Evolutionary conservation across 1,140 invertebrate genomes (phyloP).

Genomic region (Gonioctena quinquepunctata): DNA sequence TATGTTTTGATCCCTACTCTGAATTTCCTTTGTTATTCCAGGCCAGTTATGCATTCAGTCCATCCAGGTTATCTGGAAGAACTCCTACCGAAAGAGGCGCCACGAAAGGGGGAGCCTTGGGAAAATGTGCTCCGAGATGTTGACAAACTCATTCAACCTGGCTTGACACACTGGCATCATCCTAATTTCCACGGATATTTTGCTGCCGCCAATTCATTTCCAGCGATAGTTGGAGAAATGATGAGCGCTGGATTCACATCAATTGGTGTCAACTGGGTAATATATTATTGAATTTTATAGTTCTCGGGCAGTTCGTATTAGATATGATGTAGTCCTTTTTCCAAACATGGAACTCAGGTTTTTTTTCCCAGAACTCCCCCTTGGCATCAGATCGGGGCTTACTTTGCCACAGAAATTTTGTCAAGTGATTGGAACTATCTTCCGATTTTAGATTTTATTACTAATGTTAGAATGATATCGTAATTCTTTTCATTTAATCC

Average conservation of each 20-base stretch:
- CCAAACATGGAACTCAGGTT: no score
- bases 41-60: constrained; percentile 52
- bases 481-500: no score
- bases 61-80: constrained; percentile 78
- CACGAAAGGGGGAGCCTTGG: constrained; percentile 79
- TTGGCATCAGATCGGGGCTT: no score
- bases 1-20: no score
- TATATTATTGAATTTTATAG: no score
- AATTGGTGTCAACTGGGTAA: constrained; percentile 36
- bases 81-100: constrained; percentile 75
- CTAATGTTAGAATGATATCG: no score
- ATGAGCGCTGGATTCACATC: constrained; percentile 56
- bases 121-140: constrained; percentile 80
- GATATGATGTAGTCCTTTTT: no score
- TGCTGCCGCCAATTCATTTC: constrained; percentile 83
- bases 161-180: constrained; percentile 92
- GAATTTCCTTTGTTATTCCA: not conserved
- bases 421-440: no score
- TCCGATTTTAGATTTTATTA: no score
- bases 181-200: constrained; percentile 94
- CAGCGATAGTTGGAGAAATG: constrained; percentile 87
- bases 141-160: constrained; percentile 82
- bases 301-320: no score
- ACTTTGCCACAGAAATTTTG: no score
- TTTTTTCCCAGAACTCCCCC: no score